These are phyloP conservation scores for Epirrhoe tristata DNA, from an alignment of 2,888 invertebrate species.

Conservation along the genomic window DNA sequence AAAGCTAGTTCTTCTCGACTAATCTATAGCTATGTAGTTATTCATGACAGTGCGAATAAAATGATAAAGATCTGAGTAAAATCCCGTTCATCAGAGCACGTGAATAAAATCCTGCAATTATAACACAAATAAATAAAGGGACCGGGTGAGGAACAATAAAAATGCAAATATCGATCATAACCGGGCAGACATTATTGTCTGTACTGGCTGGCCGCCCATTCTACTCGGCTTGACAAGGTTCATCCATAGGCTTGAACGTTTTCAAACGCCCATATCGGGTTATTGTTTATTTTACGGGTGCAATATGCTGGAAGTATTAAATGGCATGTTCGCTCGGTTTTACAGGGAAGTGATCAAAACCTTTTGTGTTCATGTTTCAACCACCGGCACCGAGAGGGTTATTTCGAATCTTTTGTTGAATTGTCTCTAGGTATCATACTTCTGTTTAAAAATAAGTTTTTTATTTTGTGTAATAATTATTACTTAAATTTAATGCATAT, in stretches of 20 bases:
- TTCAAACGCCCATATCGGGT: constrained; percentile 53
- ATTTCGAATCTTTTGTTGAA: constrained; percentile 4
- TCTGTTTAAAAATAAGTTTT: neutral
- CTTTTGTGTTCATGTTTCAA: constrained; percentile 27
- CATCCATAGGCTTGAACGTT: constrained; percentile 44
- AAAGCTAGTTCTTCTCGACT: too few relatives aligned
- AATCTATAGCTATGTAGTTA: neutral
- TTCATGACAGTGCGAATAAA: neutral
- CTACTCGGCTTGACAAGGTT: constrained; percentile 57
- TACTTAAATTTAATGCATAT: too few relatives aligned
- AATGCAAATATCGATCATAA: constrained; percentile 75
- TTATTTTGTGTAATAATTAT: too few relatives aligned
- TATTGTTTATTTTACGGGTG: constrained; percentile 50
- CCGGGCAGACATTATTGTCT: constrained; percentile 69
- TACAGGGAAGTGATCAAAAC: constrained; percentile 18
- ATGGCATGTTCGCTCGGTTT: constrained; percentile 30
- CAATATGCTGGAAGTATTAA: constrained; percentile 32
- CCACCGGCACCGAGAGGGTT: neutral
- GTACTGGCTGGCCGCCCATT: constrained; percentile 67
- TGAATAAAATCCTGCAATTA: constrained; percentile 31
- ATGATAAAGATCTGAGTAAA: neutral
- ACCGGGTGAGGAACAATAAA: constrained; percentile 63
- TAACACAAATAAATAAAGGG: constrained; percentile 54
- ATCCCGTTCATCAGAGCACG: constrained; percentile 25
- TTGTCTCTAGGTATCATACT: neutral